These are phyloP conservation scores for Pseudochromis fuscus DNA, from an alignment of 2,797 vertebrate genomes.

Conservation along the genomic window DNA sequence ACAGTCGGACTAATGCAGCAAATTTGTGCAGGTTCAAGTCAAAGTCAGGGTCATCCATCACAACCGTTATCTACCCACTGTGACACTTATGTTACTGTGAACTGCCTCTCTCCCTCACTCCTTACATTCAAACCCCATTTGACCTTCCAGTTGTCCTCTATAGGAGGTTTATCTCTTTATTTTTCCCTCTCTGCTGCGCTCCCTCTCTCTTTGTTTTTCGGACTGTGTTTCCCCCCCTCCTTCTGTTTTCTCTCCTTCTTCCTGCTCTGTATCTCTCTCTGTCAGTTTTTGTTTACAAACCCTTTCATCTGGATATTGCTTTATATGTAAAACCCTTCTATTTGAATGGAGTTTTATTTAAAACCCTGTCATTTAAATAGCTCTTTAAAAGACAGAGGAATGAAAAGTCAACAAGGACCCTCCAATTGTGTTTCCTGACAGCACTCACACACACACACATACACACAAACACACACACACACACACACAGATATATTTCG, in stretches of 20 bases:
- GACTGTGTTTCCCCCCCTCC: slow-evolving; percentile 16
- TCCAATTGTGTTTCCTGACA: slow-evolving; percentile 81
- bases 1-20: slow-evolving; percentile 17
- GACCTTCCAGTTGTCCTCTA: slow-evolving; percentile 77
- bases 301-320: slow-evolving; percentile 78
- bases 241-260: slow-evolving; percentile 44
- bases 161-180: slow-evolving; percentile 61
- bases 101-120: slow-evolving; percentile 15
- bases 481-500: slow-evolving; percentile 41
- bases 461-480: slow-evolving; percentile 20
- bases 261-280: slow-evolving; percentile 51
- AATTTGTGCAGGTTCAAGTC: slow-evolving; percentile 32
- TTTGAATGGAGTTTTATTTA: slow-evolving; percentile 81
- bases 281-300: slow-evolving; percentile 75
- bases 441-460: slow-evolving; percentile 39
- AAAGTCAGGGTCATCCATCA: slow-evolving; percentile 39
- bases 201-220: slow-evolving; percentile 52
- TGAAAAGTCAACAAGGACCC: slow-evolving; percentile 86
- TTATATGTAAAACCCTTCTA: slow-evolving; percentile 78
- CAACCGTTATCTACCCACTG: slow-evolving; percentile 43
- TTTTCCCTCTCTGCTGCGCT: slow-evolving; percentile 29
- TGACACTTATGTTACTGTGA: slow-evolving; percentile 38
- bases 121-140: slow-evolving; percentile 53
- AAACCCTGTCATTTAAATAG: slow-evolving; percentile 80
- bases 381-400: slow-evolving; percentile 79